Evolutionary conservation across 2,888 invertebrate genomes (phyloP).

Genomic region (Perithous albicinctus): DNA sequence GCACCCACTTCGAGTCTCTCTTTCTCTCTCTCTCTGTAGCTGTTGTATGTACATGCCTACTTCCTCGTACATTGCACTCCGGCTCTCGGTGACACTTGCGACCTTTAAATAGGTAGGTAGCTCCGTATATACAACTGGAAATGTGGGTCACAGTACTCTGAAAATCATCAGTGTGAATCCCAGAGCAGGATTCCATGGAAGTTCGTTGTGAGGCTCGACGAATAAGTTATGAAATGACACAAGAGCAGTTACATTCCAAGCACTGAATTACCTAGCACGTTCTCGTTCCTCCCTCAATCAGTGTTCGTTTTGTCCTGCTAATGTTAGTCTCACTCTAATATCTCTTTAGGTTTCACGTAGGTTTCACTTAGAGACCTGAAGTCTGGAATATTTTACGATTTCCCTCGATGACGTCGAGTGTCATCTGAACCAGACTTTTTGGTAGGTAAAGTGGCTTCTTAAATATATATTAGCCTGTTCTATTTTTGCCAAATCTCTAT

Average conservation of each 20-base stretch:
- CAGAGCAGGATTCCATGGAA: slow-evolving; percentile 1
- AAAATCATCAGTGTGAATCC: slow-evolving; percentile 29
- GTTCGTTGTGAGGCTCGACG: background rate
- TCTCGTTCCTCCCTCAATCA: background rate
- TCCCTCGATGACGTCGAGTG: background rate
- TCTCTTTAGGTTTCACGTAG: too few relatives aligned
- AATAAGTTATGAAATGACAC: slow-evolving; percentile 21
- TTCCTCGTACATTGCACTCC: slow-evolving; percentile 28
- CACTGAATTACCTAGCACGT: background rate
- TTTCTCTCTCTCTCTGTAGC: too few relatives aligned
- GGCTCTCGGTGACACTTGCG: slow-evolving; percentile 2
- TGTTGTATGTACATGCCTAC: slow-evolving; percentile 22
- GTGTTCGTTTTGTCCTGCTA: background rate
- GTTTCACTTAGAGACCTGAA: background rate
- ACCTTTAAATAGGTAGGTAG: slow-evolving; percentile 19
- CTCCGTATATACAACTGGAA: background rate
- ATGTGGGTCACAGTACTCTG: slow-evolving; percentile 35
- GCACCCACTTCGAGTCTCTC: slow-evolving; percentile 25
- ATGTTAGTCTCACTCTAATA: background rate
- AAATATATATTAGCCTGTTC: background rate
- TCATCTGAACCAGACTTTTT: background rate
- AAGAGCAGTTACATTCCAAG: background rate
- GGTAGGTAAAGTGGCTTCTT: slow-evolving; percentile 15
- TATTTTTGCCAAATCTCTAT: too few relatives aligned
- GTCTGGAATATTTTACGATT: background rate